Evolutionary conservation across 2,113 vertebrate genomes (phyloP).

Genomic region (Hylia prasina): DNA sequence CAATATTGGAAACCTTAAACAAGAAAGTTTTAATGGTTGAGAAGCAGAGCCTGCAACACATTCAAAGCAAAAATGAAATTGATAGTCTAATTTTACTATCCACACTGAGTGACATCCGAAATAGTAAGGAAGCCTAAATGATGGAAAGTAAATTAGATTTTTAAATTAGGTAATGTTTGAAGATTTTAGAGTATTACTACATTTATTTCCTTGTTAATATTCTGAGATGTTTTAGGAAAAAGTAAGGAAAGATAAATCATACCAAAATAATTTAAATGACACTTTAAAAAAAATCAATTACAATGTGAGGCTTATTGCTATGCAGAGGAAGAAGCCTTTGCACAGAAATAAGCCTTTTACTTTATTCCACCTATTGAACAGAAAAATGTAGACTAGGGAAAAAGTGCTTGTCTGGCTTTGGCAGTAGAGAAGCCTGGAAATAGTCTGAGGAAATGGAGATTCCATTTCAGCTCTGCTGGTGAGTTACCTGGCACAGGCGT

Average conservation of each 20-base stretch:
- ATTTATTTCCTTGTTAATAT: conserved; percentile 44
- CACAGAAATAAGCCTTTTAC: neutral
- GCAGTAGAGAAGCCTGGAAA: neutral
- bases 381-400: neutral
- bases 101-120: neutral
- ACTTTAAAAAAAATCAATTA: neutral
- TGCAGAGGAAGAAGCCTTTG: neutral
- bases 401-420: neutral
- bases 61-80: neutral
- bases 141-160: conserved; percentile 40
- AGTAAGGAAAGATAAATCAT: conserved; percentile 19
- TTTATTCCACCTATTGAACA: neutral
- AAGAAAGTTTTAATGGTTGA: neutral
- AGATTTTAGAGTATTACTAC: conserved; percentile 15
- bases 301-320: neutral
- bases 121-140: conserved; percentile 13
- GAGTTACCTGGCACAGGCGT: neutral
- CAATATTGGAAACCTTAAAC: neutral
- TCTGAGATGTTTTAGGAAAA: conserved; percentile 25
- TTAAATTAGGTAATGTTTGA: conserved; percentile 39
- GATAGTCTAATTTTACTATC: conserved; percentile 37
- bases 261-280: conserved; percentile 36
- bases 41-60: neutral
- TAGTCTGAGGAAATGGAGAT: neutral
- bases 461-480: neutral